These are phyloP conservation scores for Penaeus indicus DNA, from an alignment of 1,140 invertebrate species.

Conservation along the genomic window DNA sequence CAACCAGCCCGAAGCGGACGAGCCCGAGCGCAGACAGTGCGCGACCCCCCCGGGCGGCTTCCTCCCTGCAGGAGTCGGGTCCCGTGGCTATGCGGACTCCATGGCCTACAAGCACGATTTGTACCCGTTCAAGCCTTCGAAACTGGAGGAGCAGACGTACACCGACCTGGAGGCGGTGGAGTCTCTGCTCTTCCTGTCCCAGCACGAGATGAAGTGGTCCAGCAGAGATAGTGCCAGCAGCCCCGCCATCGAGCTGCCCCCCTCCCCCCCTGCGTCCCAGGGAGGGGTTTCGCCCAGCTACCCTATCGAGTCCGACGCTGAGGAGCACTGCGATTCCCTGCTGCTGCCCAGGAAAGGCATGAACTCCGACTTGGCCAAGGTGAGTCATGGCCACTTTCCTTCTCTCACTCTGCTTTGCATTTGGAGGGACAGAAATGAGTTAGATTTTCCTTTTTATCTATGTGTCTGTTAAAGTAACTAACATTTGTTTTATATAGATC, in stretches of 20 bases:
- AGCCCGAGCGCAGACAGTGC: no score
- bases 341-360: slow-evolving; percentile 5
- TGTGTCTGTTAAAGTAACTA: background rate
- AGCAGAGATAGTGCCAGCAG: background rate
- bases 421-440: no score
- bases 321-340: slow-evolving; percentile 32
- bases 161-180: slow-evolving; percentile 46
- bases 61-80: no score
- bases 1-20: no score
- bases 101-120: no score
- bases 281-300: slow-evolving; percentile 57
- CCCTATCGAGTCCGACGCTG: slow-evolving; percentile 48
- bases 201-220: slow-evolving; percentile 22
- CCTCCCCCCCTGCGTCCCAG: slow-evolving; percentile 60
- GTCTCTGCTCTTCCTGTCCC: slow-evolving; percentile 40
- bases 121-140: no score
- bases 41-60: no score
- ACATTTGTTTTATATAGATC: no score
- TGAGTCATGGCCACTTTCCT: background rate
- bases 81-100: no score
- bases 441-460: no score
- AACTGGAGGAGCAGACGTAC: no score
- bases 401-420: no score
- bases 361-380: slow-evolving; percentile 39
- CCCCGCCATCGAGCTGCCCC: slow-evolving; percentile 31